Base-by-base conservation (phyloP, 2,888 invertebrate species). In the Patella ulyssiponensis region DNA sequence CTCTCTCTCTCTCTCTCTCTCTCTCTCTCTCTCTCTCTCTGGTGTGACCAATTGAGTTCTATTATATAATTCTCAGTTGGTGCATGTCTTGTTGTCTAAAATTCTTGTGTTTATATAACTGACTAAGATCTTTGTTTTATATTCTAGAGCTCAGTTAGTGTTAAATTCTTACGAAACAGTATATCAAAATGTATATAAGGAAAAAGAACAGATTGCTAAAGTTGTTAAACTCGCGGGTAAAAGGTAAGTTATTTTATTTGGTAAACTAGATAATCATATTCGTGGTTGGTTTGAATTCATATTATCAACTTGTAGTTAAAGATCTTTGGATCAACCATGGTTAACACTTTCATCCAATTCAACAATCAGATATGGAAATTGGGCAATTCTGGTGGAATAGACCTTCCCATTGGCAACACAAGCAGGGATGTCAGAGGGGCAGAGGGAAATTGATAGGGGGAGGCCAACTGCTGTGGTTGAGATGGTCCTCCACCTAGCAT, bases 171-270 rank as follows among this genome's bases (percentile, higher is more conserved):
- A 86, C 72, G 77, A 80, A 72, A 70, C 54, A 9, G 80, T 84
- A 9, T 86, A 84, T 76, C 79, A 83, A 56, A 56, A 75, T 2
- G 84, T 87, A 20, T 88, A 87, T 74, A 78, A 76, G 5, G 53
- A 80, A n/a, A 52, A 74, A 52, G 54, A 74, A 11, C 69, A 27
- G 3, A 74, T 87, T 27, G 79, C 80, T 33, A 71, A 78, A 15
- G 73, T 87, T 11, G 79, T 87, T 11, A 71, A 83, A n/a, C 71
- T 83, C 7, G 86, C 86, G 33, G 86, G 86, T 33, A 51, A 83
- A 9, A 83, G 86, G 88, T 88, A 77, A n/a, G 70, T 73, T 11
- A 20, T 14, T 44, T 44, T 70, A 17, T 56, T 33, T 44, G 44
- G 4, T 44, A 7, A 44, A 14, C 11, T 72, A 14, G 14, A 53